Evolutionary conservation across 2,113 vertebrate species (phyloP).

Genomic region (Pimephales promelas): DNA sequence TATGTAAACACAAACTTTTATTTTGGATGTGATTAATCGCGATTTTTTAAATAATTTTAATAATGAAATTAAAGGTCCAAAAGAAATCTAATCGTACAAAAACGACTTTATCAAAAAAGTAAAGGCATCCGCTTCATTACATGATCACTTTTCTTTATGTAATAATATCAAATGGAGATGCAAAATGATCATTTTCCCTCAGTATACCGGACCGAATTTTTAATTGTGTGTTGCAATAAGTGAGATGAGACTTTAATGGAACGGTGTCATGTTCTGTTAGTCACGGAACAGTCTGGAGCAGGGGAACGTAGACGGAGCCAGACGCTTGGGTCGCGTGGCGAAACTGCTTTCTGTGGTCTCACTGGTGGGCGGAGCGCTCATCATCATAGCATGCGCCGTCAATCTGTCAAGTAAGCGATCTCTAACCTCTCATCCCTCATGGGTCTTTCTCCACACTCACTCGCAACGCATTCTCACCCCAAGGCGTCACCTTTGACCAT

Average conservation of each 20-base stretch:
- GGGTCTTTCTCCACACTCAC: background rate
- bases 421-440: conserved; percentile 54
- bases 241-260: conserved; percentile 14
- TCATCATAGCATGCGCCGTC: conserved; percentile 88
- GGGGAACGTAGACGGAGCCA: conserved; percentile 89
- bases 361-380: conserved; percentile 85
- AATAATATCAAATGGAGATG: background rate
- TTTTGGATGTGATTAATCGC: no score
- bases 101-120: background rate
- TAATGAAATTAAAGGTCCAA: background rate
- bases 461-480: no score
- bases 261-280: conserved; percentile 63
- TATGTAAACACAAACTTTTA: no score
- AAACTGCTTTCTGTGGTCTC: conserved; percentile 88
- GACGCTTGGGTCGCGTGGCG: conserved; percentile 87
- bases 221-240: background rate
- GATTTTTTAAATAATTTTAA: no score
- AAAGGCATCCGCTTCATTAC: background rate
- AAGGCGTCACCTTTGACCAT: no score
- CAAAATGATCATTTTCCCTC: background rate
- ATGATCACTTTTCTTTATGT: background rate
- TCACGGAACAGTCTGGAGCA: conserved; percentile 90
- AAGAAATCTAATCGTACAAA: background rate
- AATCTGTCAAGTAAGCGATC: conserved; percentile 86
- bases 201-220: background rate